A percentile compares a stretch with the other conserved stretches of the same genome.
Conservation (phyloP, 2,113 vertebrate genomes). For the Misgurnus mizolepis region DNA sequence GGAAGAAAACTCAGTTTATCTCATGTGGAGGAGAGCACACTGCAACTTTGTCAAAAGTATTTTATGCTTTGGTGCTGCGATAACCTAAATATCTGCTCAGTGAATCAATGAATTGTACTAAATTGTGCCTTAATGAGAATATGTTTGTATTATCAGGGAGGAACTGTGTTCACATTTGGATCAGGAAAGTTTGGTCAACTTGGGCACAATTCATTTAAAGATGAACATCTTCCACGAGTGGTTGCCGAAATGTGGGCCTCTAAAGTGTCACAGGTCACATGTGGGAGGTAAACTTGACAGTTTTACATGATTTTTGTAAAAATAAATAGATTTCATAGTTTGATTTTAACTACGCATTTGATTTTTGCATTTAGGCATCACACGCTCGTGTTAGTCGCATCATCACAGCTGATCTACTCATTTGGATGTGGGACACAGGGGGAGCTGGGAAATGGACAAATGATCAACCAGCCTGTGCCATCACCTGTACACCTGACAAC, state of each 20-base stretch:
- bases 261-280: slow-evolving; percentile 82
- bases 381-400: slow-evolving; percentile 59
- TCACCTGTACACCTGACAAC: slow-evolving; percentile 53
- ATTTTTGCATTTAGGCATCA: slow-evolving; percentile 57
- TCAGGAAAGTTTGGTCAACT: slow-evolving; percentile 87
- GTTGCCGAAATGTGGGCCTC: slow-evolving; percentile 83
- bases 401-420: slow-evolving; percentile 57
- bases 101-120: not conserved
- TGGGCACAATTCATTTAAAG: slow-evolving; percentile 85
- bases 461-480: slow-evolving; percentile 54
- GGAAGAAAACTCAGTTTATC: slow-evolving; percentile 85
- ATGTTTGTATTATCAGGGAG: slow-evolving; percentile 71
- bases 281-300: slow-evolving; percentile 79
- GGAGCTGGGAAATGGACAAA: slow-evolving; percentile 61
- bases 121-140: not conserved
- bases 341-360: not conserved
- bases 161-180: slow-evolving; percentile 91
- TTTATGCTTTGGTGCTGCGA: not conserved
- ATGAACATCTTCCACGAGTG: slow-evolving; percentile 86
- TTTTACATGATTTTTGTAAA: not conserved
- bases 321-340: not conserved
- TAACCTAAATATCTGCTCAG: not conserved
- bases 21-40: slow-evolving; percentile 92
- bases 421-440: slow-evolving; percentile 64
- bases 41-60: slow-evolving; percentile 87